phyloP scores from a whole-genome alignment of 2,113 vertebrate species.

The Trogon melanurus region DNA sequence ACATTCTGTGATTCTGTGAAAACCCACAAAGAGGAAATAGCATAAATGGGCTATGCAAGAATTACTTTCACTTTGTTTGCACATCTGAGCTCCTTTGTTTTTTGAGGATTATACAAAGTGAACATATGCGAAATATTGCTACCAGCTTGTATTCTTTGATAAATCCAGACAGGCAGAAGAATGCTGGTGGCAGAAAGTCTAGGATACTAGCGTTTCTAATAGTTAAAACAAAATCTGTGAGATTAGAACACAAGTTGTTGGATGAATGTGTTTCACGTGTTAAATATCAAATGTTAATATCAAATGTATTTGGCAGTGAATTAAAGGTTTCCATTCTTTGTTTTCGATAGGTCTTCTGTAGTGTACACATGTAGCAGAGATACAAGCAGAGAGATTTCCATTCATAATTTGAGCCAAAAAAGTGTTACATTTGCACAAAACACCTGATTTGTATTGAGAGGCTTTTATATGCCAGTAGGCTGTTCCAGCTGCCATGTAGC shows the following conservation, averaged over 20 bases:
- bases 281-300: neutral
- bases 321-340: neutral
- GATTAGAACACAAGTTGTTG: neutral
- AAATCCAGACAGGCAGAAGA: conserved; percentile 60
- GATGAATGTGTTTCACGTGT: neutral
- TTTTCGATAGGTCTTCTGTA: neutral
- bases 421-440: neutral
- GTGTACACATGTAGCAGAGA: neutral
- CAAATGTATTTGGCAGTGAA: neutral
- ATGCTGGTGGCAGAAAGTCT: conserved; percentile 42
- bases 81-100: conserved; percentile 18
- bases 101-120: conserved; percentile 52
- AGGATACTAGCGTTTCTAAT: neutral
- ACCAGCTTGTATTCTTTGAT: conserved; percentile 57
- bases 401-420: neutral
- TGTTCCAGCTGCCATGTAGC: neutral
- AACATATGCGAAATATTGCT: conserved; percentile 48
- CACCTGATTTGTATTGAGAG: neutral
- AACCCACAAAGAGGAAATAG: neutral
- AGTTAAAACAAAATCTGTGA: neutral
- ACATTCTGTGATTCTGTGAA: too few species aligned
- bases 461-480: neutral
- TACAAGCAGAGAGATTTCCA: neutral
- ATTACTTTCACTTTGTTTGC: conserved; percentile 13
- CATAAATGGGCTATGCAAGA: neutral